phyloP scores from a whole-genome alignment of 2,888 invertebrate genomes.

The Caenorhabditis auriculariae region DNA sequence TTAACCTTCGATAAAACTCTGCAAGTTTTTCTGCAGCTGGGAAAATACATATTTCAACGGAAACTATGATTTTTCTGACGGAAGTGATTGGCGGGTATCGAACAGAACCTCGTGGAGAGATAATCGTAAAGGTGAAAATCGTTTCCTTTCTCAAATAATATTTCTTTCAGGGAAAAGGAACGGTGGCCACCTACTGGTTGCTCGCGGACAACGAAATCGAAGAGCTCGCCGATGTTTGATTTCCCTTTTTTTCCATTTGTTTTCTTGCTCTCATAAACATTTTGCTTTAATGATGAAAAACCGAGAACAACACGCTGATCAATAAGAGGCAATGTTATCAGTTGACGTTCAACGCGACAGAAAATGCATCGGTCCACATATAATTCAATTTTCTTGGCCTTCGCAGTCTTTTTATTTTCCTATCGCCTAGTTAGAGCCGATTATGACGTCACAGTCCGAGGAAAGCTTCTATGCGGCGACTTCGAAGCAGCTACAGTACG shows the following conservation, averaged over 20 bases:
- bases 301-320: not conserved
- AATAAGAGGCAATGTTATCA: not conserved
- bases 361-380: no score
- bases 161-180: slow-evolving; percentile 33
- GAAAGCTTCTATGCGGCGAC: slow-evolving; percentile 18
- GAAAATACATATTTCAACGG: slow-evolving; percentile 56
- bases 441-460: slow-evolving; percentile 5
- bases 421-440: not conserved
- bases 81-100: not conserved
- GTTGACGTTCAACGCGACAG: no score
- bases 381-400: no score
- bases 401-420: no score
- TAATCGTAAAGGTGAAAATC: not conserved
- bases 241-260: no score
- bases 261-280: no score
- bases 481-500: slow-evolving; percentile 20
- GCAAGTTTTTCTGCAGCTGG: slow-evolving; percentile 46
- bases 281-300: no score
- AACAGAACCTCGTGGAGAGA: not conserved
- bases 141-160: not conserved
- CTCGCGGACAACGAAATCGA: slow-evolving; percentile 35
- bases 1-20: not conserved
- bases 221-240: no score
- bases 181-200: slow-evolving; percentile 43
- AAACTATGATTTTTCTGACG: slow-evolving; percentile 51